Base-by-base conservation (phyloP, 2,888 invertebrate species). In the Oscheius sp. region DNA sequence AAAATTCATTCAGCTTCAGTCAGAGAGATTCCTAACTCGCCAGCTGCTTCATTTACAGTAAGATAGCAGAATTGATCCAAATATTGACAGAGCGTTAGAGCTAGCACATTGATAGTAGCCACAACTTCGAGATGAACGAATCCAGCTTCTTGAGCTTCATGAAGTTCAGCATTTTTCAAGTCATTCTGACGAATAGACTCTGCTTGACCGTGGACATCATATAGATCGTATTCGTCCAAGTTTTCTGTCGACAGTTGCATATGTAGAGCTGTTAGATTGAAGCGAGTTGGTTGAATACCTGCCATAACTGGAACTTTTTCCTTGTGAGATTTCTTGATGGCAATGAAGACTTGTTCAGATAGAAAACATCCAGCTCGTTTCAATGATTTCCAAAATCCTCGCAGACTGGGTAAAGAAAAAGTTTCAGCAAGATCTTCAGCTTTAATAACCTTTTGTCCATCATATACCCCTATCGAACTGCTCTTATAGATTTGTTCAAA, bases 311-410 rank as follows among this genome's bases (percentile, higher is more conserved):
- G 1, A 1, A 65, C 27, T 42, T 61, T 2, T 15, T 61, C 6
- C 8, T 15, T 55, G 55, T 33, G 2, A 3, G 34, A 15, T 34
- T 65, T 50, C 31, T 65, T 29, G 1, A 65, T 34, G 1, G 39
- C 48, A 10, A 65, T 25, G 37, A 29, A 65, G 3, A 27, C 29
- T 1, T 23, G 23, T 15, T 65, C 65, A 0, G 23, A 23, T 2
- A 65, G 5, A 31, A 65, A 48, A 5, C 65, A 48, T 8, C 65
- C 65, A 48, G 65, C 50, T 15, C 50, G n/a, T 8, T n/a, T 23
- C 23, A 65, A 6, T 5, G 65, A 65, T 50, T 33, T 20, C 65
- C 65, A 65, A 23, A 65, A 65, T 15, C 65, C 65, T 3, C 25
- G 46, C 2, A 34, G 29, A 50, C 34, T 65, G 2, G 65, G 65